Evolutionary conservation across 2,888 invertebrate genomes (phyloP).

Genomic region (Catocala fraxini): DNA sequence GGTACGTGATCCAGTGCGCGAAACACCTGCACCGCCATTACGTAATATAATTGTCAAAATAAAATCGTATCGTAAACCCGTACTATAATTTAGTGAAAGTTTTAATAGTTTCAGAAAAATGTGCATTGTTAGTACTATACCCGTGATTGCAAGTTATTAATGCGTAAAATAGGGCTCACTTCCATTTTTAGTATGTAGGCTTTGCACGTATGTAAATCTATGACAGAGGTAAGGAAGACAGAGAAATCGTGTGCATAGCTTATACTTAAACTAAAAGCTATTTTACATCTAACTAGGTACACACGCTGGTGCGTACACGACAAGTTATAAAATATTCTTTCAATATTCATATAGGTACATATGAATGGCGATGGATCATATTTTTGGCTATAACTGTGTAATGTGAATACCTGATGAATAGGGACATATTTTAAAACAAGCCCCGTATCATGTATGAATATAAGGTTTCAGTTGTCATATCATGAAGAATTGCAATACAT

Average conservation of each 20-base stretch:
- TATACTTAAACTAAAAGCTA: slow-evolving; percentile 24
- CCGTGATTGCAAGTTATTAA: slow-evolving; percentile 9
- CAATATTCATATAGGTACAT: neutral
- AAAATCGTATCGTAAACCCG: slow-evolving; percentile 71
- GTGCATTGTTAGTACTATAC: slow-evolving; percentile 33
- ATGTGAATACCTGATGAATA: slow-evolving; percentile 27
- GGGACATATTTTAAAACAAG: slow-evolving; percentile 28
- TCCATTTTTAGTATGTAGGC: neutral
- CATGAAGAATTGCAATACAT: slow-evolving; percentile 41
- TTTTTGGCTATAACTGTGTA: slow-evolving; percentile 8
- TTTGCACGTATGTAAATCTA: neutral
- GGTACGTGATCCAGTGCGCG: slow-evolving; percentile 81
- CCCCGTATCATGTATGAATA: slow-evolving; percentile 22
- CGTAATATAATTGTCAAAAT: slow-evolving; percentile 83
- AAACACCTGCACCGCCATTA: slow-evolving; percentile 71
- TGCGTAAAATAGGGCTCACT: slow-evolving; percentile 11
- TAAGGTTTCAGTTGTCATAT: slow-evolving; percentile 27
- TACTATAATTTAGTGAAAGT: slow-evolving; percentile 80
- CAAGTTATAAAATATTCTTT: slow-evolving; percentile 1
- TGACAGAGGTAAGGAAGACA: slow-evolving; percentile 8
- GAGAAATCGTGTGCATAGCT: slow-evolving; percentile 26
- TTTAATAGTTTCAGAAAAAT: slow-evolving; percentile 50
- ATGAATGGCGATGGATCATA: neutral
- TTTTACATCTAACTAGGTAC: slow-evolving; percentile 14
- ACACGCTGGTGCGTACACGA: slow-evolving; percentile 7